Evolutionary conservation across 2,888 invertebrate species (phyloP), one percentile per base, ranked within the genome.

Genomic region (Netelia melanura): DNA sequence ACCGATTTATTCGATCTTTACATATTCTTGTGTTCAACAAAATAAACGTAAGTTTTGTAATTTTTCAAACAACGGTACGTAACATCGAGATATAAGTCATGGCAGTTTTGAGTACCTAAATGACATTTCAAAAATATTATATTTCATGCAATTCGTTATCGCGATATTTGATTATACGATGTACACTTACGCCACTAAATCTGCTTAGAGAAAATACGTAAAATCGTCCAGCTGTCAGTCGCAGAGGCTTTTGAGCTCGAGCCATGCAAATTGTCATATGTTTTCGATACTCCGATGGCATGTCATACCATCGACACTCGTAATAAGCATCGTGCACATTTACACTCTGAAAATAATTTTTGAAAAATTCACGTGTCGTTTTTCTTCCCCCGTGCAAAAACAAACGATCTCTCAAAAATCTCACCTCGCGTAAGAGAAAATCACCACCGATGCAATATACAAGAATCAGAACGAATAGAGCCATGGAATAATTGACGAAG

Each of bases 291-390:
- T 89, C 90, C 0, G 87, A 87, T 70, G 94, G 91, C 89, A 96
- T 95, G 8, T 95, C 94, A 68, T 95, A 93, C 96, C 96, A 96
- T 1, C 94, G 94, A 85, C 95, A 95, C 71, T 94, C 93, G 88
- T 95, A 95, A 85, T 95, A 90, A 62, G 94, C 94, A 38, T 94
- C 93, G 0, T 94, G 93, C 2, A 96, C 92, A 0, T 94, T 91
- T 88, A 94, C 94, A 86, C 95, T 95, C 89, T 88, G 61, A 43
- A 67, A 52, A 62, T 11, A 52, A 17, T 38, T 44, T 48, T 62
- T 38, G 6, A 38, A 56, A 44, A 5, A 43, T 71, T 79, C 2
- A n/a, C 10, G 3, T n/a, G 2, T 6, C 14, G 11, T 2, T n/a
- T 54, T 54, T 54, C 14, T 17, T 17, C 1, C n/a, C n/a, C 21